These are phyloP conservation scores for Circaetus gallicus DNA, from an alignment of 2,113 vertebrate species.

Conservation along the genomic window DNA sequence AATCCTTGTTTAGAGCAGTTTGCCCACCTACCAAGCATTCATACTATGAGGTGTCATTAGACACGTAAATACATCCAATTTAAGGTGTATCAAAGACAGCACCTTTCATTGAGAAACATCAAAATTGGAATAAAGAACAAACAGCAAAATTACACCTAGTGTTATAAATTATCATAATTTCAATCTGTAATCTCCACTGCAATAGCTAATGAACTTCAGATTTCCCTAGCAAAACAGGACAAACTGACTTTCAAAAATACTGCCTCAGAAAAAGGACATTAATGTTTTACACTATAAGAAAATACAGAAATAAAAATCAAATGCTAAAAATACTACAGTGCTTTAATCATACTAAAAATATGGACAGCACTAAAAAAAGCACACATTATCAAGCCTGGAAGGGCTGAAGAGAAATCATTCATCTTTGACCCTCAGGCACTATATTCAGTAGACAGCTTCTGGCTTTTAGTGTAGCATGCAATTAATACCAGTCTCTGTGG, in stretches of 20 bases:
- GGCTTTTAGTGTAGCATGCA: neutral
- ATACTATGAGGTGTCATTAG: neutral
- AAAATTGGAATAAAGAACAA: neutral
- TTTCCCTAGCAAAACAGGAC: neutral
- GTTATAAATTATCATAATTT: conserved; percentile 12
- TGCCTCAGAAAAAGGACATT: neutral
- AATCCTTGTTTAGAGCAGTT: neutral
- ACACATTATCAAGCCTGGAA: neutral
- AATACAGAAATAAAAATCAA: neutral
- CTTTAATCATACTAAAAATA: neutral
- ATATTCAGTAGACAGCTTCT: neutral
- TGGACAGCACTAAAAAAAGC: neutral
- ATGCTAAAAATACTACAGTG: neutral
- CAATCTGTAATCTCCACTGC: neutral
- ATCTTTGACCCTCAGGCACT: neutral
- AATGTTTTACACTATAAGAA: neutral
- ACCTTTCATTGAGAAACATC: neutral
- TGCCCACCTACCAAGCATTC: neutral
- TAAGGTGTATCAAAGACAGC: conserved; percentile 28
- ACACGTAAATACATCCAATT: neutral
- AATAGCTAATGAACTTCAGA: neutral
- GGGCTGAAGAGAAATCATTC: neutral
- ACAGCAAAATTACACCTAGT: neutral
- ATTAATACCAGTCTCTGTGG: neutral
- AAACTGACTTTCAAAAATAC: neutral